Evolutionary conservation across 2,113 vertebrate species (phyloP).

Genomic region (Hemichromis elongatus): DNA sequence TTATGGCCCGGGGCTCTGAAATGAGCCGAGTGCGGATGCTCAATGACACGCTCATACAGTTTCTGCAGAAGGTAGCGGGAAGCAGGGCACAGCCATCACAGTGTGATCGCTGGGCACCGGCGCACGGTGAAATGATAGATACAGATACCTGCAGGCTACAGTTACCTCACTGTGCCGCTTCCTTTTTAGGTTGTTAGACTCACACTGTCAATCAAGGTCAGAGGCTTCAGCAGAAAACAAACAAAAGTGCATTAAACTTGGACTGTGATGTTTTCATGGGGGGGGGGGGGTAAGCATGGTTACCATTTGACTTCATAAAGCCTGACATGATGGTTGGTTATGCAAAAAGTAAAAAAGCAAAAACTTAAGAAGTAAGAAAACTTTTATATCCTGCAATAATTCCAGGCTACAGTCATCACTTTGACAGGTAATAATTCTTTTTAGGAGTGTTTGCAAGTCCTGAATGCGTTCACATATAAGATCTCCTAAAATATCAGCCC

Average conservation of each 20-base stretch:
- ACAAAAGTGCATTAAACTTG: background rate
- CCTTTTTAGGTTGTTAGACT: constrained; percentile 1
- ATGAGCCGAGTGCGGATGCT: constrained; percentile 46
- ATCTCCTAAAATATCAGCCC: background rate
- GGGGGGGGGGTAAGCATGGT: background rate
- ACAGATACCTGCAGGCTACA: constrained; percentile 37
- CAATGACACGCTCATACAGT: constrained; percentile 39
- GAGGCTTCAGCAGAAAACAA: background rate
- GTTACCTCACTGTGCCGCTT: constrained; percentile 20
- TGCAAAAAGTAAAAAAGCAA: background rate
- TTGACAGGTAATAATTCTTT: background rate
- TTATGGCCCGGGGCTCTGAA: constrained; percentile 30
- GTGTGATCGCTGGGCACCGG: constrained; percentile 35
- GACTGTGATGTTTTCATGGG: constrained; percentile 10
- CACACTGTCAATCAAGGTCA: constrained; percentile 40
- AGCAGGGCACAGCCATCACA: constrained; percentile 25
- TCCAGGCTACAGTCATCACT: background rate
- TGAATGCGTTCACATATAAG: background rate
- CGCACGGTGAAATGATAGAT: constrained; percentile 15
- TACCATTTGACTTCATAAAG: constrained; percentile 5
- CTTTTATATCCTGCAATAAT: background rate
- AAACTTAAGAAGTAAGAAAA: background rate
- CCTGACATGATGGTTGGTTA: background rate
- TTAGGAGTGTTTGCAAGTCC: background rate
- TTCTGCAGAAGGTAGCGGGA: background rate